Base-by-base conservation (phyloP, 2,888 invertebrate genomes). In the Lomographa bimaculata region DNA sequence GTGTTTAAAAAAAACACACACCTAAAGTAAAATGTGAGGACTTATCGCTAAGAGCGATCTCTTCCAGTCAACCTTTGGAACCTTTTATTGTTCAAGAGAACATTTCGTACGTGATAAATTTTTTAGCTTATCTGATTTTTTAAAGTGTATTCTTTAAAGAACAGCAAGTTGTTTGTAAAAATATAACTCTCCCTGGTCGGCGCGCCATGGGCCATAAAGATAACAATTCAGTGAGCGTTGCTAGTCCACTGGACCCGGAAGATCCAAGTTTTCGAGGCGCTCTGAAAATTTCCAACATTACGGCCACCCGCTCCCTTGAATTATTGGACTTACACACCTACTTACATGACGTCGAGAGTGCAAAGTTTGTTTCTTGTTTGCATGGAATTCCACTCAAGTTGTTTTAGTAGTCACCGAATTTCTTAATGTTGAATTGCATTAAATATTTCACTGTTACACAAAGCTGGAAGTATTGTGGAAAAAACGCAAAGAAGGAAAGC, bases 241-340 rank as follows among this genome's bases (percentile, higher is more conserved):
- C 68, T 69, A 69, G 65, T 70, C 69, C 61, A 66, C 65, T 66
- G 69, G 77, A 74, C 71, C 67, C 71, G 60, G 61, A 70, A 71
- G 66, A 72, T 64, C 60, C 52, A 79, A 81, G 67, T 81, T 79
- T 75, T 67, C 63, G 63, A 64, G 63, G 59, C 66, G 56, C 67
- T 64, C 67, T 73, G 68, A 70, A 79, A 81, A 79, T 81, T 80
- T 81, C 66, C 60, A 74, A 79, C 83, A 83, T 81, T 82, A 82
- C 74, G 63, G 70, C 75, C 83, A 84, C 79, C 78, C 80, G 80
- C 63, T 79, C 71, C 71, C 72, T 71, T 79, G 73, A 83, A 78
- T 82, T 83, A 82, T 82, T 77, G 75, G 72, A 78, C 77, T 79
- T 79, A 79, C 73, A 79, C 78, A 79, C 79, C 74, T 77, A 80